Evolutionary conservation across 64 coral and sea anemone species (phyloP), one percentile per base, ranked within the genome.

Genomic region (Cladopsammia gracilis): DNA sequence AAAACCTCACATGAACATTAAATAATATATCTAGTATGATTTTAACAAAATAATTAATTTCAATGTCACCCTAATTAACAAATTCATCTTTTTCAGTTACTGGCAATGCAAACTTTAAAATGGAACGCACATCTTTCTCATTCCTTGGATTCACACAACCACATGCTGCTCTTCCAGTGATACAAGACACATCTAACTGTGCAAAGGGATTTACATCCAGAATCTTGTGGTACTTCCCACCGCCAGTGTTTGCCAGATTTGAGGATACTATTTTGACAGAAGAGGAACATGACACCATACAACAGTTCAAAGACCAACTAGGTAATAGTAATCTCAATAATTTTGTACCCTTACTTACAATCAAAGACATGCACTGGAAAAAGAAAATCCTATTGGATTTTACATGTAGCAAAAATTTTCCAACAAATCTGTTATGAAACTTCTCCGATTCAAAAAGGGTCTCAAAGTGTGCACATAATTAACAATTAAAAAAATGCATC

Each of bases 121-220:
- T 91, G 89, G 15, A 71, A 0, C 6, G 34, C 5, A 91, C 78
- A 4, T 59, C 68, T 10, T 83, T 84, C 25, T 42, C 66, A 11
- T 26, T 84, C 13, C 9, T 92, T 49, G 90, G 90, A 2, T 83
- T 91, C 24, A 83, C 89, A 0, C 89, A 91, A 48, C 89, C 89
- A 3, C 47, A 60, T 20, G 46, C 90, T 13, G 90, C 68, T 3
- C 5, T 92, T 10, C 90, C 90, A 34, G 58, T 85, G 8, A 92
- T 92, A 45, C 6, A 84, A 34, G 70, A 84, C 61, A 16, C 48
- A 3, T 45, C 62, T 57, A 92, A 92, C 62, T 84, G 84, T 62
- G 67, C 66, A 13, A 92, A 92, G 48, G 90, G 78, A 13, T 91
- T 91, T 20, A 82, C 89, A 19, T 92, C 90, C 18, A 83, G 90